These are phyloP conservation scores for Pseudocheirus occidentalis DNA, from an alignment of 2,797 vertebrate genomes.

Conservation along the genomic window DNA sequence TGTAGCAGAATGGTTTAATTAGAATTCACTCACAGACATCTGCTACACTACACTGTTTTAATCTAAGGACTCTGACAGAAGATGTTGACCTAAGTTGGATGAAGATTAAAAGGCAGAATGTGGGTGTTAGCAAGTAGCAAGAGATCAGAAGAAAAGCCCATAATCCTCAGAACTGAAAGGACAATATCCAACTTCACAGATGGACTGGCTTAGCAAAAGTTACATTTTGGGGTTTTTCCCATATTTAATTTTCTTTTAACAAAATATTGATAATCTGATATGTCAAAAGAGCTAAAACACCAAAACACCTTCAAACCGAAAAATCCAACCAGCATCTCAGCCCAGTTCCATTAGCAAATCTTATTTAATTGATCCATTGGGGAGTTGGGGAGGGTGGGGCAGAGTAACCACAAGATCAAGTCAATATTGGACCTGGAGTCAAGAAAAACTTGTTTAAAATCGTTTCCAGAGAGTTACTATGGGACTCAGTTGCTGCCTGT, in stretches of 20 bases:
- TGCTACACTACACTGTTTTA: not conserved
- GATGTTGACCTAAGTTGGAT: not conserved
- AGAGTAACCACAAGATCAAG: not conserved
- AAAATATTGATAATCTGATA: constrained; percentile 37
- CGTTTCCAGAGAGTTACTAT: not conserved
- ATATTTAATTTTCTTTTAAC: constrained; percentile 23
- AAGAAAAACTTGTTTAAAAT: not conserved
- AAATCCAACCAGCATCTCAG: not conserved
- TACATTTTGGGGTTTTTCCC: constrained; percentile 34
- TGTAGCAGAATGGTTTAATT: not conserved
- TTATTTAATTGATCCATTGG: not conserved
- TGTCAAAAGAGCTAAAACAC: constrained; percentile 4
- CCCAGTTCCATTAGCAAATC: not conserved
- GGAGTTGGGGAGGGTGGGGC: not conserved
- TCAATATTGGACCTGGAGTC: not conserved
- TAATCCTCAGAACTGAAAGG: not conserved
- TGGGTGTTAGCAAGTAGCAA: not conserved
- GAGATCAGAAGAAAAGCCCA: constrained; percentile 22
- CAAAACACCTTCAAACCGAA: constrained; percentile 12
- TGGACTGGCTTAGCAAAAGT: constrained; percentile 35
- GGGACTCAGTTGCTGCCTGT: not conserved
- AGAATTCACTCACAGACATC: not conserved
- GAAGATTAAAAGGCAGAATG: not conserved
- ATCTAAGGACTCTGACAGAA: not conserved
- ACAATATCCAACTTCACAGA: constrained; percentile 13